Base-by-base conservation (phyloP, 1,140 invertebrate genomes). In the Drosophila repletoides region DNA sequence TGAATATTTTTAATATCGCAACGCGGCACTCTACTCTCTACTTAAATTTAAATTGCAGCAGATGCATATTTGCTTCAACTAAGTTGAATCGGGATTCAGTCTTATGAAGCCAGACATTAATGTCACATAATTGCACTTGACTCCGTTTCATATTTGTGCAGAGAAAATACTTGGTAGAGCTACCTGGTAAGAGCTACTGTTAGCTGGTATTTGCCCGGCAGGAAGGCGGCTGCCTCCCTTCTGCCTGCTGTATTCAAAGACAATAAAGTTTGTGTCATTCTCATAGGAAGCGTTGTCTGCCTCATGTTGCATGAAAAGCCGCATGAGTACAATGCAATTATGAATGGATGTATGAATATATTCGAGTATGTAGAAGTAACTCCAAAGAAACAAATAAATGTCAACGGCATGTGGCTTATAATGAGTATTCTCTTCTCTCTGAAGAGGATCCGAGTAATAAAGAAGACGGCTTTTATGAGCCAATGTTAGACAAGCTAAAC, bases 241-340 rank as follows among this genome's bases (percentile, higher is more conserved):
- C 24, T 21, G 28, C 21, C 26, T 31, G 15, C 24, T 55, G 33
- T 58, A 65, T 73, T 70, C 51, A 41, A 52, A 73, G 70, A 73
- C 70, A 73, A 73, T 73, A 70, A 70, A 70, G 52, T 70, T 73
- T 70, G 46, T 65, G 52, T 69, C 70, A 69, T 64, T 69, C 64
- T 43, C 66, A 69, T 59, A 28, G 29, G n/a, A n/a, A n/a, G 10
- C 38, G 26, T 29, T 17, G 10, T 33, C 22, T 38, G 43, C 45
- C 28, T 41, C 22, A 45, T 29, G 26, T 40, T 61, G 43, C 36
- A 43, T 22, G 21, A 14, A 24, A 64, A 38, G 63, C 41, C 43
- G 10, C 33, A 61, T 14, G 41, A 41, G 41, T 17, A 61, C 43
- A 72, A 55, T 69, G 52, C 59, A 69, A 72, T 69, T 72, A 64